Percentiles rank a stretch among this genome's conserved stretches.
These are phyloP conservation scores for Puntigrus tetrazona DNA, from an alignment of 2,113 vertebrate species.

Conservation along the genomic window DNA sequence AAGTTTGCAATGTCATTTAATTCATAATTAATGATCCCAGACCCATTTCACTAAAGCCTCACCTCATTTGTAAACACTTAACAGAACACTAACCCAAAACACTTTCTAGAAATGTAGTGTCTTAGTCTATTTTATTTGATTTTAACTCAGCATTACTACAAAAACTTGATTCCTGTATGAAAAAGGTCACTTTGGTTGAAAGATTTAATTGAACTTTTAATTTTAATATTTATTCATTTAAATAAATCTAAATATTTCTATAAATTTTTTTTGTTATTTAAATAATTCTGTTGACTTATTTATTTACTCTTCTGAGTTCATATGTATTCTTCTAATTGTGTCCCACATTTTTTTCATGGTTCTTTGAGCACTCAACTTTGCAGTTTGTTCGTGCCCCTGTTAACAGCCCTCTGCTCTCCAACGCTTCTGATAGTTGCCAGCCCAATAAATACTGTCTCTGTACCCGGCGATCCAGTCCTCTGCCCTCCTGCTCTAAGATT, in stretches of 20 bases:
- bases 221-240: neutral
- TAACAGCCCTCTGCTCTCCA: constrained; percentile 59
- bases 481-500: constrained; percentile 69
- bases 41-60: neutral
- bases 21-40: neutral
- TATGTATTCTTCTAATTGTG: constrained; percentile 32
- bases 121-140: neutral
- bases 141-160: neutral
- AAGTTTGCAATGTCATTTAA: neutral
- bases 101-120: neutral
- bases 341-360: neutral
- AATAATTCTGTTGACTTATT: neutral
- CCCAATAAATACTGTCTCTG: constrained; percentile 67
- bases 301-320: constrained; percentile 38
- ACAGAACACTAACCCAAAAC: neutral
- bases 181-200: neutral
- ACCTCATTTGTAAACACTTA: neutral
- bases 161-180: neutral
- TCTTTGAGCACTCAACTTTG: constrained; percentile 28
- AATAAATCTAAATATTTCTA: neutral
- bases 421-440: constrained; percentile 65
- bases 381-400: constrained; percentile 50
- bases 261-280: neutral
- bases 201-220: neutral
- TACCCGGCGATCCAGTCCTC: constrained; percentile 64